A percentile compares a stretch with the other conserved stretches of the same genome.
Evolutionary conservation across 2,113 vertebrate species (phyloP).

Genomic region (Paraplagusia blochii): DNA sequence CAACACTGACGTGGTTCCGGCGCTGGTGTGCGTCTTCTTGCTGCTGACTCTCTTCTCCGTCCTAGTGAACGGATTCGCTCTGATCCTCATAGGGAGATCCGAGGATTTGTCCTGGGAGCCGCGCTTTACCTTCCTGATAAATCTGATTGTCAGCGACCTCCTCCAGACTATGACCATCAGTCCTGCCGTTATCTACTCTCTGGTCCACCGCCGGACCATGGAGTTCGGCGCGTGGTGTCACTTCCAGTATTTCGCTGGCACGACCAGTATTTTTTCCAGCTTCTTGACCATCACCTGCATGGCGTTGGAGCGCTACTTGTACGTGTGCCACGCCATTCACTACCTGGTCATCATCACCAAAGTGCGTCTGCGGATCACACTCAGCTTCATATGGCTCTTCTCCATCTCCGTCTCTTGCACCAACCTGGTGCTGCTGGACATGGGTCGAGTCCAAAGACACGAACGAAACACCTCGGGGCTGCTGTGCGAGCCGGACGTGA

Average conservation of each 20-base stretch:
- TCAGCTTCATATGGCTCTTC: slow-evolving; percentile 48
- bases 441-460: not conserved
- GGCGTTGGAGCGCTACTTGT: slow-evolving; percentile 69
- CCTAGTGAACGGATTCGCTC: slow-evolving; percentile 33
- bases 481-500: slow-evolving; percentile 62
- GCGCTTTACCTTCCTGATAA: slow-evolving; percentile 55
- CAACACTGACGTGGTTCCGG: not conserved
- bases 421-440: slow-evolving; percentile 35
- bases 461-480: slow-evolving; percentile 30
- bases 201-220: slow-evolving; percentile 42
- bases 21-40: slow-evolving; percentile 31
- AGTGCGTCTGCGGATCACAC: slow-evolving; percentile 25
- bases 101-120: slow-evolving; percentile 61
- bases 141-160: slow-evolving; percentile 59
- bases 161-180: slow-evolving; percentile 49
- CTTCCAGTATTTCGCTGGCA: slow-evolving; percentile 53
- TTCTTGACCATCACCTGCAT: slow-evolving; percentile 63
- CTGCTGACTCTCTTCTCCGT: slow-evolving; percentile 44
- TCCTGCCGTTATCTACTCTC: slow-evolving; percentile 47
- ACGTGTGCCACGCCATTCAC: slow-evolving; percentile 62
- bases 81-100: slow-evolving; percentile 35
- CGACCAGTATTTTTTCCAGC: slow-evolving; percentile 45
- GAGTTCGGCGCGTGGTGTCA: slow-evolving; percentile 54
- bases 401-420: slow-evolving; percentile 12
- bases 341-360: slow-evolving; percentile 55